These are phyloP conservation scores for Trematomus bernacchii DNA, from an alignment of 2,797 vertebrate species.

Conservation along the genomic window DNA sequence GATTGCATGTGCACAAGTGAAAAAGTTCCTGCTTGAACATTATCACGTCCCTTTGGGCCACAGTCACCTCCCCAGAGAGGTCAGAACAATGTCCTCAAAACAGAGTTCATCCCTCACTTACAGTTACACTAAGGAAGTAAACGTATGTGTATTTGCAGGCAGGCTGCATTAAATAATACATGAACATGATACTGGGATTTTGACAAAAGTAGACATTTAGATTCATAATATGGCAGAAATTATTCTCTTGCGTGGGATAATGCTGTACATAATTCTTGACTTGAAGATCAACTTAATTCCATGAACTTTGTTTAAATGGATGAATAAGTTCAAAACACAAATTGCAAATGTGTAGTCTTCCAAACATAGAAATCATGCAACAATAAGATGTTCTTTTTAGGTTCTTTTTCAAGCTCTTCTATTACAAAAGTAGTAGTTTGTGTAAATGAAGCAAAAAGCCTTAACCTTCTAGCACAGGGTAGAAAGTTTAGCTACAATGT, in stretches of 20 bases:
- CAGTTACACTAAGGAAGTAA: conserved; percentile 14
- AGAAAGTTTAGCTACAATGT: conserved; percentile 28
- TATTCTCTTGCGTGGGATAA: not conserved
- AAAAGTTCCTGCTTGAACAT: conserved; percentile 47
- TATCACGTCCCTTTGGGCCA: conserved; percentile 32
- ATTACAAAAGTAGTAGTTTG: not conserved
- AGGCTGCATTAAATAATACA: conserved; percentile 1
- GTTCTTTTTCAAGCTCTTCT: not conserved
- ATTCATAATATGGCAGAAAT: not conserved
- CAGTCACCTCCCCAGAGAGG: conserved; percentile 43
- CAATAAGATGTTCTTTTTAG: not conserved
- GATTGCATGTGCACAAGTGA: conserved; percentile 47
- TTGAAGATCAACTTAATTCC: not conserved
- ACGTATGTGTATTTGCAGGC: not conserved
- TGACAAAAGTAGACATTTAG: not conserved
- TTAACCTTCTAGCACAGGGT: conserved; percentile 1
- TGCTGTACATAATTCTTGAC: not conserved
- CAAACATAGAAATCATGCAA: not conserved
- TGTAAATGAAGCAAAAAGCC: conserved; percentile 9
- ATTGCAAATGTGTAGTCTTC: not conserved
- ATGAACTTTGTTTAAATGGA: not conserved
- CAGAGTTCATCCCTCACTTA: conserved; percentile 26
- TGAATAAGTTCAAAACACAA: not conserved
- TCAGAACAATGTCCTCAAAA: conserved; percentile 48
- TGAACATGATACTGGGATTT: not conserved